These are phyloP conservation scores for Chrysomela aeneicollis DNA, from an alignment of 2,888 invertebrate species.

Conservation along the genomic window DNA sequence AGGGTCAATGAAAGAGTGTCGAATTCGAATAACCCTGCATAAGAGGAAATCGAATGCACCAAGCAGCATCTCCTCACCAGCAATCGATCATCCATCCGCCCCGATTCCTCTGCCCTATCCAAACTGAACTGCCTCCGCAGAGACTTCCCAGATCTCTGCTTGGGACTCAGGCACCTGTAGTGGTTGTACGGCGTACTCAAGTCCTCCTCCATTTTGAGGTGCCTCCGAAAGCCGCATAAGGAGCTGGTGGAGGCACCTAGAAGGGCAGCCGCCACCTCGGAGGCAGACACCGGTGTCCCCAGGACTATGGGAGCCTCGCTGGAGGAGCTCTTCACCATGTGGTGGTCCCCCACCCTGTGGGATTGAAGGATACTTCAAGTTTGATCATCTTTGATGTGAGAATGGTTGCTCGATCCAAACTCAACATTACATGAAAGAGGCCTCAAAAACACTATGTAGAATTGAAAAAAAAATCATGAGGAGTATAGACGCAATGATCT, in stretches of 20 bases:
- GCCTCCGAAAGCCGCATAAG: slow-evolving; percentile 58
- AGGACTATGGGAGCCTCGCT: slow-evolving; percentile 61
- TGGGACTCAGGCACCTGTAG: slow-evolving; percentile 75
- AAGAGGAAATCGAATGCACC: too few relatives aligned
- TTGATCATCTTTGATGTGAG: too few relatives aligned
- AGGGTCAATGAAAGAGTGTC: too few relatives aligned
- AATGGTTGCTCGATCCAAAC: too few relatives aligned
- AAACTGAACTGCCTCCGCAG: slow-evolving; percentile 74
- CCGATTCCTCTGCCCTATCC: slow-evolving; percentile 70
- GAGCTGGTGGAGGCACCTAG: slow-evolving; percentile 66
- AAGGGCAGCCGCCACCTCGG: slow-evolving; percentile 64
- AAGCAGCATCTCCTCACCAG: too few relatives aligned
- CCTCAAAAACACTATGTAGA: too few relatives aligned
- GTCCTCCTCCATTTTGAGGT: slow-evolving; percentile 66
- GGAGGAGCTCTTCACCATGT: slow-evolving; percentile 63
- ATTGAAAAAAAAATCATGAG: too few relatives aligned
- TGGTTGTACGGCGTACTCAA: slow-evolving; percentile 79
- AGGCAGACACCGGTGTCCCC: slow-evolving; percentile 64
- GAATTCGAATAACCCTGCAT: too few relatives aligned
- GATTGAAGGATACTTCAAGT: too few relatives aligned
- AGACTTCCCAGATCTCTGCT: slow-evolving; percentile 60
- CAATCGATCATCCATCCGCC: slow-evolving; percentile 55
- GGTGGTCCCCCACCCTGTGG: slow-evolving; percentile 47
- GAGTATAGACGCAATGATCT: too few relatives aligned
- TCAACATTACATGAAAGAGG: too few relatives aligned